Percentiles rank a stretch among this genome's conserved stretches.
Conservation (phyloP, 2,113 vertebrate species). For the Perognathus longimembris region DNA sequence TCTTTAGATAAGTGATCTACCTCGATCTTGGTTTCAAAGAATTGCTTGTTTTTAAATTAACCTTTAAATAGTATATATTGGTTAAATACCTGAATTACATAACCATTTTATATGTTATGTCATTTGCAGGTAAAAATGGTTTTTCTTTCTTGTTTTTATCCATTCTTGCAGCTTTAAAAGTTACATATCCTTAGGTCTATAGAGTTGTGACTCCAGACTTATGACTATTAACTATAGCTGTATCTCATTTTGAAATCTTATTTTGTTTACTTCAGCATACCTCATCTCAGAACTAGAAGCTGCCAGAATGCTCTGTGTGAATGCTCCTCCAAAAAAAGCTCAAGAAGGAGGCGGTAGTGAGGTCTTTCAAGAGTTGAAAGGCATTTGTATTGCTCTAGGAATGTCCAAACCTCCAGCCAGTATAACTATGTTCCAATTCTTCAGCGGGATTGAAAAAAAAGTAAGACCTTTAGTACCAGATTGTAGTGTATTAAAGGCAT, state of each 20-base stretch:
- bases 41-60: constrained; percentile 58
- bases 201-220: constrained; percentile 79
- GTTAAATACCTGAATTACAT: constrained; percentile 62
- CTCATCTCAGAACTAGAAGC: constrained; percentile 98
- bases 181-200: constrained; percentile 72
- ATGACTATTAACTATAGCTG: constrained; percentile 71
- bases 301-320: constrained; percentile 95
- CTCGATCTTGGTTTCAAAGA: constrained; percentile 55
- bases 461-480: constrained; percentile 88
- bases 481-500: constrained; percentile 79
- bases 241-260: constrained; percentile 84
- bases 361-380: constrained; percentile 96
- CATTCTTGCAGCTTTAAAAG: constrained; percentile 80
- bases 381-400: constrained; percentile 96
- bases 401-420: constrained; percentile 99
- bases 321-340: constrained; percentile 91
- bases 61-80: constrained; percentile 35
- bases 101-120: constrained; percentile 56
- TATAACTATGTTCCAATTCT: constrained; percentile 99
- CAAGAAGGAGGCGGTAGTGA: constrained; percentile 93
- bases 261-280: constrained; percentile 91
- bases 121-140: constrained; percentile 69
- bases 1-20: constrained; percentile 18
- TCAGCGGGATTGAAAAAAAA: constrained; percentile 99
- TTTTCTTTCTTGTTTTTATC: constrained; percentile 76